phyloP scores from a whole-genome alignment of 2,113 vertebrate genomes.

The Spea bombifrons region DNA sequence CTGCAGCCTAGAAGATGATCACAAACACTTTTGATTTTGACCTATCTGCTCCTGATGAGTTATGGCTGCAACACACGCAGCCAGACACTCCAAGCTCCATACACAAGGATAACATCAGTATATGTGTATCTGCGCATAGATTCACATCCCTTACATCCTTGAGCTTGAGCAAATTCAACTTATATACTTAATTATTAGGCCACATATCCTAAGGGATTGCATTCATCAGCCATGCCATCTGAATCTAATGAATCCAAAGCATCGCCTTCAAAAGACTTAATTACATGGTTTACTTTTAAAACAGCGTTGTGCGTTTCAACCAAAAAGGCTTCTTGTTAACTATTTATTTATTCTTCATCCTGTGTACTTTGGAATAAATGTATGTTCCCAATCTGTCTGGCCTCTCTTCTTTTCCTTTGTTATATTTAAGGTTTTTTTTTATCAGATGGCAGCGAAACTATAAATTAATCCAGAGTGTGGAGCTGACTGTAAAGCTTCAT shows the following conservation, averaged over 20 bases:
- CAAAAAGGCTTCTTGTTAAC: not conserved
- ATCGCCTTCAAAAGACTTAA: constrained; percentile 15
- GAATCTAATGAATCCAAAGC: not conserved
- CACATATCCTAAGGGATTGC: constrained; percentile 12
- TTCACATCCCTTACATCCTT: not conserved
- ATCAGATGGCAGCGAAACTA: constrained; percentile 27
- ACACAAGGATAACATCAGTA: not conserved
- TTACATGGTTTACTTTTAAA: constrained; percentile 19
- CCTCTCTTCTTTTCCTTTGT: constrained; percentile 12
- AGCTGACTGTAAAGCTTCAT: constrained; percentile 42
- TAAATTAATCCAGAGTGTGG: constrained; percentile 34
- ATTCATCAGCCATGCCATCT: constrained; percentile 8
- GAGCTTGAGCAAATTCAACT: not conserved
- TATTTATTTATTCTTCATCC: constrained; percentile 16
- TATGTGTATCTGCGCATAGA: not conserved
- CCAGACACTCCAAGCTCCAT: no score
- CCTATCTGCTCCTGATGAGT: no score
- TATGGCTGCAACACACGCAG: no score
- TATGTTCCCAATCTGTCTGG: constrained; percentile 18
- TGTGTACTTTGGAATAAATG: constrained; percentile 30
- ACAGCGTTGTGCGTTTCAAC: constrained; percentile 11
- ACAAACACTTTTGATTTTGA: no score
- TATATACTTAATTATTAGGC: not conserved
- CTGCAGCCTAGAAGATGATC: no score
- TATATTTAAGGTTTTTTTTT: constrained; percentile 28